Evolutionary conservation across 2,113 vertebrate genomes (phyloP), one percentile per base, ranked within the genome.

Genomic region (Chamaea fasciata): DNA sequence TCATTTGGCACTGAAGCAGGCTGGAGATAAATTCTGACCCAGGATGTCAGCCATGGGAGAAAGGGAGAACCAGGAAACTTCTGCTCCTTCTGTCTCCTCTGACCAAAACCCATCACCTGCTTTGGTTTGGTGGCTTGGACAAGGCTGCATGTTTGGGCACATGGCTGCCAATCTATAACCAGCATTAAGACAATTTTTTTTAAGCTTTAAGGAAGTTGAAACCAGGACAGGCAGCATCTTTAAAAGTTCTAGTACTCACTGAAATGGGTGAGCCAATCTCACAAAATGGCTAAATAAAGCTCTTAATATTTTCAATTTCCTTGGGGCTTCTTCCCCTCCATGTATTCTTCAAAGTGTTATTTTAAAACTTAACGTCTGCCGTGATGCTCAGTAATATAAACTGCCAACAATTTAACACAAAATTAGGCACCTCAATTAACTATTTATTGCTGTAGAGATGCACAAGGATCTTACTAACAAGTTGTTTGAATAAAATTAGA

Each of bases 401-500:
- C 89, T 83, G 76, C 71, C 60, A 89, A 69, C 59, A 57, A 46
- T 62, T 60, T 60, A 75, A 88, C 46, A 94, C 70, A 77, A 88
- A 94, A 60, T 71, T 79, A 76, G 41, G 82, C 69, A 65, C 31
- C 67, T 77, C 69, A 70, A 24, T 75, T 92, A 91, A 65, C 74
- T 87, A 64, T 87, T 95, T 89, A 60, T 78, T 87, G 74, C 56
- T 60, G 53, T 33, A 31, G 73, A 77, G 77, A 75, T 55, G 60
- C 57, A 81, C 76, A 60, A 92, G 62, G 39, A 64, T 64, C 44
- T 84, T 87, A 28, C 52, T 83, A 74, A 93, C 64, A 59, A 75
- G 56, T 75, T 63, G n/a, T 81, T 93, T 60, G 83, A 92, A 60
- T 77, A 83, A 77, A 89, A 89, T 89, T 50, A 93, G 64, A 92